These are phyloP conservation scores for Triplophysa siluroides DNA, from an alignment of 2,113 vertebrate species.

Conservation along the genomic window DNA sequence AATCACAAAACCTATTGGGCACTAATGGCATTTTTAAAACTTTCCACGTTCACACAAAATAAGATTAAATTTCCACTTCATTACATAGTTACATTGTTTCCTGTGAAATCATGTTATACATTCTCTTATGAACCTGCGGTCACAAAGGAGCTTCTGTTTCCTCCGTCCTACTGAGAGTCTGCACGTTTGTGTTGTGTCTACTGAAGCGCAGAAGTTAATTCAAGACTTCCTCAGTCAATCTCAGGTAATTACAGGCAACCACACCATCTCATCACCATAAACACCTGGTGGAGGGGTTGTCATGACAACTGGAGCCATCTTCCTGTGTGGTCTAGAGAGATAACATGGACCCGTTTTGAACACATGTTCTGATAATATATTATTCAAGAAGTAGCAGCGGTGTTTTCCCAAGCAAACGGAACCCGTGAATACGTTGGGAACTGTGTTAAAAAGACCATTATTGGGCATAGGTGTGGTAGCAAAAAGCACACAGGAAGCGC, in stretches of 20 bases:
- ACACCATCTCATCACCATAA: slow-evolving; percentile 45
- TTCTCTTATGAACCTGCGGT: no score
- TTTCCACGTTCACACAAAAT: no score
- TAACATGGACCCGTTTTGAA: background rate
- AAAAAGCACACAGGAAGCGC: slow-evolving; percentile 26
- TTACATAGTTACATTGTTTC: no score
- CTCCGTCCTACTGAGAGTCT: background rate
- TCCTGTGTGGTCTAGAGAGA: slow-evolving; percentile 55
- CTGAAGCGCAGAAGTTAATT: background rate
- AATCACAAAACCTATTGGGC: no score
- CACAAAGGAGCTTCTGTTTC: background rate
- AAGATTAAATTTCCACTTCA: no score
- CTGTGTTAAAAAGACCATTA: slow-evolving; percentile 7
- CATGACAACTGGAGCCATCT: slow-evolving; percentile 59
- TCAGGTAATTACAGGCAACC: slow-evolving; percentile 20
- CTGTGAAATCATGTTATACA: no score
- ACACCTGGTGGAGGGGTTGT: slow-evolving; percentile 60
- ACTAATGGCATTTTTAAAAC: no score
- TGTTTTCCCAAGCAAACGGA: background rate
- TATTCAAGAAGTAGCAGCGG: background rate
- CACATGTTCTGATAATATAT: no score
- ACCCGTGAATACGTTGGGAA: background rate
- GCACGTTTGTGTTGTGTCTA: background rate
- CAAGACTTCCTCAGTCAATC: background rate
- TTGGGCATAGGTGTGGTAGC: slow-evolving; percentile 19